These are phyloP conservation scores for Cheirogaleus medius DNA, from an alignment of 2,113 vertebrate species.

Conservation along the genomic window DNA sequence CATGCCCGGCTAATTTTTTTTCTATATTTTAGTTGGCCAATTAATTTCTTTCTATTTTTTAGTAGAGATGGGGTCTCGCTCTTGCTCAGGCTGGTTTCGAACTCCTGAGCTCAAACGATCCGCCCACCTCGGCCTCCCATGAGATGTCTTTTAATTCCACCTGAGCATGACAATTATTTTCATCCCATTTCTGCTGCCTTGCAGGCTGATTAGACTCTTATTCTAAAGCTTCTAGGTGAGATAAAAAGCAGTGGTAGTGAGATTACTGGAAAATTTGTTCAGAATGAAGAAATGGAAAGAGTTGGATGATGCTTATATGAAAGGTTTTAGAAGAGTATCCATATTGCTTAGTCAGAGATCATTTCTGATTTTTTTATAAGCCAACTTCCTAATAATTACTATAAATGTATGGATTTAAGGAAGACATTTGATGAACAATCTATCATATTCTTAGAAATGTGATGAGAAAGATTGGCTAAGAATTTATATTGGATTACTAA, in stretches of 20 bases:
- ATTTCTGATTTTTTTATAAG: slow-evolving; percentile 36
- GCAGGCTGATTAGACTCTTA: neutral
- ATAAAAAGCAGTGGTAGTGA: neutral
- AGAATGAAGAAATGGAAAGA: neutral
- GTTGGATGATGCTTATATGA: neutral
- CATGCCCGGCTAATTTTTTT: too few species aligned
- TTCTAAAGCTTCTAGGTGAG: neutral
- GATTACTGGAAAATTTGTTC: neutral
- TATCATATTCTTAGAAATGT: neutral
- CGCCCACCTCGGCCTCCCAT: too few species aligned
- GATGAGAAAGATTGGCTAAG: neutral
- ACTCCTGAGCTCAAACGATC: too few species aligned
- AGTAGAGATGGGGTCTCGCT: too few species aligned
- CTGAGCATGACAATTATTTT: neutral
- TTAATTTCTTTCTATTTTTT: too few species aligned
- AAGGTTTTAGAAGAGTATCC: neutral
- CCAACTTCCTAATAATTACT: neutral
- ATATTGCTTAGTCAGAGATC: neutral
- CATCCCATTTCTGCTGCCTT: neutral
- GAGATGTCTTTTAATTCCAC: neutral
- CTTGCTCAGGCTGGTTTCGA: too few species aligned
- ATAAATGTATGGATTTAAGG: neutral
- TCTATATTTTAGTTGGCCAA: too few species aligned
- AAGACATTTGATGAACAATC: neutral
- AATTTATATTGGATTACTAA: neutral